Evolutionary conservation across 2,797 vertebrate species (phyloP), one percentile per base, ranked within the genome.

Genomic region (Parauchenoglanis ngamensis): DNA sequence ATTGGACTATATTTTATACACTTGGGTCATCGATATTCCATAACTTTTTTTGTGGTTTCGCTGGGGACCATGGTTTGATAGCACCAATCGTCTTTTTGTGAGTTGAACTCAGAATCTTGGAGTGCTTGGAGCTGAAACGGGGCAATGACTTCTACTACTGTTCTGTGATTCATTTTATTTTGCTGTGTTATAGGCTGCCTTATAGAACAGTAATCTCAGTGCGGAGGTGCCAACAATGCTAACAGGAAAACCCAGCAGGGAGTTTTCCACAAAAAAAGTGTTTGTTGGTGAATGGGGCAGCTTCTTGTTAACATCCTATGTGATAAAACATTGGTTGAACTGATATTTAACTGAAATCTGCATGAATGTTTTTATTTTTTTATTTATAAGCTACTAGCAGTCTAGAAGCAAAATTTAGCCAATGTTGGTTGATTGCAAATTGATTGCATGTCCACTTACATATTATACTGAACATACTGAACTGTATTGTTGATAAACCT

Each of bases 1-100:
- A 25, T 63, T 61, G 7, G 46, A 76, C 11, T 61, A 28, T 46
- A 49, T 2, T 4, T 17, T 8, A 17, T n/a, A 75, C 61, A 25
- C 28, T 65, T 75, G 76, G 84, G 80, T 68, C 49, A 68, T 56
- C 35, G 12, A 31, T 63, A 88, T 92, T 93, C 89, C 67, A 21
- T 23, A 21, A 73, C 40, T 73, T 23, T 7, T 46, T 46, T 46
- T 46, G 46, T 7, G 6, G 31, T 68, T 68, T 70, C 40, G 67
- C 5, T 40, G 31, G 28, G 6, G 15, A 21, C 15, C 31, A 40
- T 40, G 13, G 6, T 7, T 35, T 40, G 35, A 72, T 72, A 15
- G 2, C 35, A 72, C 35, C 8, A 44, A 8, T 63, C 23, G 25
- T 72, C 31, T 68, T 68, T 72, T 44, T 72, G 7, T 40, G 4